Base-by-base conservation (phyloP, 2,113 vertebrate species). In the Seriola quinqueradiata region DNA sequence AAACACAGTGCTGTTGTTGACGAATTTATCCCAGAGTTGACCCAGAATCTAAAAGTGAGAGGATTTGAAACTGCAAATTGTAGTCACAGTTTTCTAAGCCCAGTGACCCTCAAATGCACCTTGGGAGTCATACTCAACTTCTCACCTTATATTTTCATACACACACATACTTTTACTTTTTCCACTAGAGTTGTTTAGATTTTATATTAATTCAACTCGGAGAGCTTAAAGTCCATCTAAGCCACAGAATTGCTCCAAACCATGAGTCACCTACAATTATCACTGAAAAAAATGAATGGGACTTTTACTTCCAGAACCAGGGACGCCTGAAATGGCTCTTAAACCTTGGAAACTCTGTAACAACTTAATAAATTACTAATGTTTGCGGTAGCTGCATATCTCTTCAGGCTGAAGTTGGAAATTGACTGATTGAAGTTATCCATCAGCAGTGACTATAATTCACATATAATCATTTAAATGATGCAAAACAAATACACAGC, bases 401-500 rank as follows among this genome's bases (percentile, higher is more conserved):
- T 71, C 19, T 55, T 42, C 12, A 1, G 19, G 36, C 19, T 40
- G 52, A 55, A 21, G 17, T n/a, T 36, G 28, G 46, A 70, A 21
- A 55, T 52, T 19, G 2, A 44, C 42, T 13, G 21, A 23, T 2
- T 5, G 42, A 46, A 32, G 23, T 68, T 32, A 50, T 50, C 44
- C 8, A 8, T 69, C 48, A 36, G 16, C 46, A 34, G 17, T 36
- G 16, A 68, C 17, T 36, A 7, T 8, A 52, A 52, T 23, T 9
- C 14, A 5, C 32, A 67, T 65, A 25, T 13, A 54, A 70, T 66
- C 14, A 36, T 25, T 34, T 40, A 76, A 63, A 68, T 36, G 4
- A 54, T 44, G 38, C 23, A 61, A 57, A 70, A 23, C 10, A 44
- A 79, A 76, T 2, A n/a, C 44, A 75, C 14, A 60, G 11, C 48